Evolutionary conservation across 64 coral and sea anemone genomes (phyloP).

Genomic region (Dendrophyllia cribrosa): DNA sequence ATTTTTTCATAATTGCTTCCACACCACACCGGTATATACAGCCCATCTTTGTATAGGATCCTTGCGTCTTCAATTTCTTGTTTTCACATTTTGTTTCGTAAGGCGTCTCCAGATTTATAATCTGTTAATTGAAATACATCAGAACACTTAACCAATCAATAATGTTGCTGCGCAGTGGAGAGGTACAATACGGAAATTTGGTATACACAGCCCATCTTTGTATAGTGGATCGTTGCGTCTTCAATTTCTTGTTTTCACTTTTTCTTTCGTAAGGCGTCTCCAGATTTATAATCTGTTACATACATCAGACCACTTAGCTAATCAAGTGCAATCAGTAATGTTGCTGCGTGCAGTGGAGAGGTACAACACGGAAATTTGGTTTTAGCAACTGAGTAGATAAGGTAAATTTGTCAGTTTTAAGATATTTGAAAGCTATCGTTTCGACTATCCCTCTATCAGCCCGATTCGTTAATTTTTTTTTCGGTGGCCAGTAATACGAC

Average conservation of each 20-base stretch:
- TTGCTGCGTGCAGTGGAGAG: no score
- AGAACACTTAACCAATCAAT: no score
- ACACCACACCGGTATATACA: neutral
- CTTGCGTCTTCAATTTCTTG: neutral
- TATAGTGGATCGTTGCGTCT: neutral
- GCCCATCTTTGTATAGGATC: neutral
- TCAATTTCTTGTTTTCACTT: constrained; percentile 25
- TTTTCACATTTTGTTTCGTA: constrained; percentile 33
- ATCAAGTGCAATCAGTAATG: no score
- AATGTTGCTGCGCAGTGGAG: no score
- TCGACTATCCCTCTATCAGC: no score
- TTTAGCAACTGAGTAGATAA: no score
- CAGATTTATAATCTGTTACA: constrained; percentile 18
- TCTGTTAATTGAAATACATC: neutral
- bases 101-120: constrained; percentile 21
- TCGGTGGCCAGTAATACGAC: no score
- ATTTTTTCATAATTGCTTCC: neutral
- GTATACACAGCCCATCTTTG: neutral
- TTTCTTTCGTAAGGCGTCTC: constrained; percentile 17
- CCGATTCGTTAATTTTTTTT: no score
- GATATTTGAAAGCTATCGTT: no score
- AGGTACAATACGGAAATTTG: no score
- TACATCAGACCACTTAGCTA: neutral
- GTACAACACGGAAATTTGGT: no score
- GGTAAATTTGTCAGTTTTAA: no score